phyloP scores from a whole-genome alignment of 2,888 invertebrate species.

The Zygaena filipendulae region DNA sequence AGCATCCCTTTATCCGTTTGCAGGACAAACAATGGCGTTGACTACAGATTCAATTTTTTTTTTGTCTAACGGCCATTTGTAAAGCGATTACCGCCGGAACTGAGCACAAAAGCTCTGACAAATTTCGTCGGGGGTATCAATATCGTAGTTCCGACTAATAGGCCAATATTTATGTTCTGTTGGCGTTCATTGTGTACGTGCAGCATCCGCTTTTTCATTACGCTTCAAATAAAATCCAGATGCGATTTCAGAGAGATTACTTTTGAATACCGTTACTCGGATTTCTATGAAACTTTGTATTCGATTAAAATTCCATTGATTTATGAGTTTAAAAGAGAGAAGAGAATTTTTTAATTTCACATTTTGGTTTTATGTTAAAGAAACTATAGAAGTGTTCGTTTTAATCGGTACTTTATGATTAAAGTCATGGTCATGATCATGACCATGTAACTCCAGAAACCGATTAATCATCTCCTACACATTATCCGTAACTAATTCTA shows the following conservation, averaged over 20 bases:
- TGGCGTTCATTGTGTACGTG: slow-evolving; percentile 41
- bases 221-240: slow-evolving; percentile 20
- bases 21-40: slow-evolving; percentile 36
- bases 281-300: too few relatives aligned
- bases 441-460: too few relatives aligned
- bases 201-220: slow-evolving; percentile 38
- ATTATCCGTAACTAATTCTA: slow-evolving; percentile 21
- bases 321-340: too few relatives aligned
- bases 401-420: too few relatives aligned
- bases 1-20: slow-evolving; percentile 40
- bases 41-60: slow-evolving; percentile 25
- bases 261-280: too few relatives aligned
- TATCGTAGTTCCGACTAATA: slow-evolving; percentile 61
- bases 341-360: too few relatives aligned
- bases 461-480: too few relatives aligned
- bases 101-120: slow-evolving; percentile 51
- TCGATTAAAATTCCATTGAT: too few relatives aligned
- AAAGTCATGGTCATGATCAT: too few relatives aligned
- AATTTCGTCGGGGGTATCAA: slow-evolving; percentile 49
- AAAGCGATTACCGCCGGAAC: slow-evolving; percentile 56
- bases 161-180: slow-evolving; percentile 56
- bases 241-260: slow-evolving; percentile 7
- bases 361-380: too few relatives aligned
- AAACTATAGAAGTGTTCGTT: too few relatives aligned
- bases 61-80: slow-evolving; percentile 41